These are phyloP conservation scores for Alouatta palliata DNA, from an alignment of 2,113 vertebrate species.

Conservation along the genomic window DNA sequence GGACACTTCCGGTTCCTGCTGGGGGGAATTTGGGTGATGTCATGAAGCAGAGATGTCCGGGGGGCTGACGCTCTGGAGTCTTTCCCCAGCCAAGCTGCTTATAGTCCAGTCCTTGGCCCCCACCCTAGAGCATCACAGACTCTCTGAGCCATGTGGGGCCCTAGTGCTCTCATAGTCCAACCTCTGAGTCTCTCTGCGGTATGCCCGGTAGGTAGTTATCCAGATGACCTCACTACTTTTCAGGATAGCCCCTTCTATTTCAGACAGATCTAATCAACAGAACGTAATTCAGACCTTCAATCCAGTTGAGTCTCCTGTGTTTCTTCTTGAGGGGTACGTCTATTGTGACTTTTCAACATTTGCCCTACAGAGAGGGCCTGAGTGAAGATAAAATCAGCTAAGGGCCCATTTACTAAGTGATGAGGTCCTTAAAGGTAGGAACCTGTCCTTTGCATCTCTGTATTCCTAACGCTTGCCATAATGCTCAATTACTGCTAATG, in stretches of 20 bases:
- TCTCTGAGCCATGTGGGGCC: not conserved
- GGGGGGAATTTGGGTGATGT: conserved; percentile 26
- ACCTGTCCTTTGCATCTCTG: not conserved
- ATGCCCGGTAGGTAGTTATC: not conserved
- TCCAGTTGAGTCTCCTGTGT: not conserved
- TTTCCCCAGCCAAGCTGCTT: not conserved
- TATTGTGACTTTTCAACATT: not conserved
- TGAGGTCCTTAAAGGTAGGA: not conserved
- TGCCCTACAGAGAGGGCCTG: not conserved
- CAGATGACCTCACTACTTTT: not conserved
- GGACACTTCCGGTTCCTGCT: conserved; percentile 30
- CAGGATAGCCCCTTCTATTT: not conserved
- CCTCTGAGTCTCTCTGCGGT: not conserved
- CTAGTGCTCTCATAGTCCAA: not conserved
- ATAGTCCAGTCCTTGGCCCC: not conserved
- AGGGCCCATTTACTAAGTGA: not conserved
- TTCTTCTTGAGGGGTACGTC: not conserved
- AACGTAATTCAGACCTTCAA: not conserved
- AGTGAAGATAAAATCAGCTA: not conserved
- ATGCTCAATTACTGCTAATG: not conserved
- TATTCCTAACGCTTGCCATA: not conserved
- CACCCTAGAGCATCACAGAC: not conserved
- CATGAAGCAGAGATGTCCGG: conserved; percentile 25
- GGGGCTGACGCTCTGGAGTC: not conserved
- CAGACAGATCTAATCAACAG: not conserved